Percentiles rank a stretch among this genome's conserved stretches.
phyloP scores from a whole-genome alignment of 2,888 invertebrate genomes.

The Bhutanitis thaidina region DNA sequence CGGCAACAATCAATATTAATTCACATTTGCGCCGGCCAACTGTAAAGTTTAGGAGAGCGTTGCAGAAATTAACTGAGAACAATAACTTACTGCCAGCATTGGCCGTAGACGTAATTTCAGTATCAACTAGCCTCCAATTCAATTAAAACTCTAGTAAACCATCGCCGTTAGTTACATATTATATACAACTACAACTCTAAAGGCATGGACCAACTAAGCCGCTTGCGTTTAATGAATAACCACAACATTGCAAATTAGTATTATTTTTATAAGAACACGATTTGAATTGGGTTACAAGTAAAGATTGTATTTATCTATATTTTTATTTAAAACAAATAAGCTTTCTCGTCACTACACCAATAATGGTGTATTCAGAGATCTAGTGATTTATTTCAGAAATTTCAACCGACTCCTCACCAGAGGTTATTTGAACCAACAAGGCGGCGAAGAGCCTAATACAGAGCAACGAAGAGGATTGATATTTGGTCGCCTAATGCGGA shows the following conservation, averaged over 20 bases:
- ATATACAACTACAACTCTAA: slow-evolving; percentile 12
- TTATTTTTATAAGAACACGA: not conserved
- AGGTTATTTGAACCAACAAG: no score
- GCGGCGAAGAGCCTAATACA: no score
- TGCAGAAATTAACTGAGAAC: slow-evolving; percentile 25
- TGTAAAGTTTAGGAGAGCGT: slow-evolving; percentile 24
- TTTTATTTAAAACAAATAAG: no score
- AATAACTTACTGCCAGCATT: slow-evolving; percentile 24
- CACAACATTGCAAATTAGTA: not conserved
- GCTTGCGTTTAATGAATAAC: slow-evolving; percentile 12
- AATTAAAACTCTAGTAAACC: slow-evolving; percentile 32
- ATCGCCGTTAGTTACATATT: slow-evolving; percentile 3
- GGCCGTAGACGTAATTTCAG: slow-evolving; percentile 25
- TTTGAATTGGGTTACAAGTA: no score
- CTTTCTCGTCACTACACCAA: no score
- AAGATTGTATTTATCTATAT: no score
- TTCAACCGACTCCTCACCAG: no score
- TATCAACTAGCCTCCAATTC: slow-evolving; percentile 31
- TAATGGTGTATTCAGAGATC: no score
- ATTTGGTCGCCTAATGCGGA: no score
- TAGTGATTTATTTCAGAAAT: no score
- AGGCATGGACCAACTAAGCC: slow-evolving; percentile 8
- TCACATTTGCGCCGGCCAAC: slow-evolving; percentile 20
- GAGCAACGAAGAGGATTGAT: no score
- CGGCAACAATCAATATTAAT: slow-evolving; percentile 20